Evolutionary conservation across 2,113 vertebrate genomes (phyloP).

Genomic region (Montifringilla adamsi): DNA sequence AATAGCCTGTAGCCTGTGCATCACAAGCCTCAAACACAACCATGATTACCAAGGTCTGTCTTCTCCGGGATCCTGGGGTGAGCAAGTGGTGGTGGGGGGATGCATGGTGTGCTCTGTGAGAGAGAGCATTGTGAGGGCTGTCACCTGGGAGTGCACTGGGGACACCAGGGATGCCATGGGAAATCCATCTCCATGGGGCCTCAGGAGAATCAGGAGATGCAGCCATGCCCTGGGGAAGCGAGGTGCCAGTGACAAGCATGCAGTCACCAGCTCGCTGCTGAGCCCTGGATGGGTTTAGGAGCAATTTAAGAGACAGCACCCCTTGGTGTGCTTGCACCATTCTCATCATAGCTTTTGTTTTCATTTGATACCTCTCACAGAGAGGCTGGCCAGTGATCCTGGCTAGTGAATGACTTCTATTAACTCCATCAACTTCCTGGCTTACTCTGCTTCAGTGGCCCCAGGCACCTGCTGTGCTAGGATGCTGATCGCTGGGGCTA

Average conservation of each 20-base stretch:
- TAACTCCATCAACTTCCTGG: background rate
- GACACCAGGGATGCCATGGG: background rate
- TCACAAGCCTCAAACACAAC: background rate
- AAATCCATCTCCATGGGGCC: background rate
- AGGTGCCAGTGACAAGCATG: background rate
- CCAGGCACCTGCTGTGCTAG: background rate
- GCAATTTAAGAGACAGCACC: background rate
- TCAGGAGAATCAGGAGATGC: background rate
- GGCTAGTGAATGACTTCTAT: background rate
- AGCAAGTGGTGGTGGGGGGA: background rate
- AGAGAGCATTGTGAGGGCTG: background rate
- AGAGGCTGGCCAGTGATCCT: background rate
- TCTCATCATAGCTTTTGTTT: background rate
- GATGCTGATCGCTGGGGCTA: background rate
- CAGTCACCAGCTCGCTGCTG: background rate
- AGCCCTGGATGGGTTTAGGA: background rate
- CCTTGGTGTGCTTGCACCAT: background rate
- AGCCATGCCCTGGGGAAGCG: background rate
- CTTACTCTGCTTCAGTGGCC: background rate
- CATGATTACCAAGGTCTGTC: background rate
- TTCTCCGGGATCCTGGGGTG: background rate
- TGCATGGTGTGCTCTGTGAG: too few relatives aligned
- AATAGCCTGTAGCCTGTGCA: background rate
- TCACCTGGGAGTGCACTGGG: background rate
- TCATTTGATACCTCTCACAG: background rate